These are phyloP conservation scores for Bovichtus variegatus DNA, from an alignment of 2,797 vertebrate genomes.

Conservation along the genomic window DNA sequence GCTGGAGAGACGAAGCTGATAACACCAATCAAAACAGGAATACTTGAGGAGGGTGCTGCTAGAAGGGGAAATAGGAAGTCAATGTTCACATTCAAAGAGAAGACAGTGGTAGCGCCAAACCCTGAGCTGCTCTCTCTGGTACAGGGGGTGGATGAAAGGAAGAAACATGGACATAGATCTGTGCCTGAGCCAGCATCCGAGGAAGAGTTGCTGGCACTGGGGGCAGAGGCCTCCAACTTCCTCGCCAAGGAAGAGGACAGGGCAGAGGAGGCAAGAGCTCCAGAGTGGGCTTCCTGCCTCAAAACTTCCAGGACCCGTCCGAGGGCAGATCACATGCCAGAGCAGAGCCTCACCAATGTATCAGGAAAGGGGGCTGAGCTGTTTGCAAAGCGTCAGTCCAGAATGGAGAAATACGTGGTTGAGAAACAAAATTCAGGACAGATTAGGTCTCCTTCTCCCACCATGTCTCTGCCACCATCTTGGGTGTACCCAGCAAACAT, in stretches of 20 bases:
- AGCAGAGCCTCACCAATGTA: slow-evolving; percentile 91
- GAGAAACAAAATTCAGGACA: slow-evolving; percentile 85
- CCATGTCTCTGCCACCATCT: slow-evolving; percentile 96
- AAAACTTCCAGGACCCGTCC: slow-evolving; percentile 91
- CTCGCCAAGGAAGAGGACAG: slow-evolving; percentile 79
- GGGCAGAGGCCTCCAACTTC: slow-evolving; percentile 96
- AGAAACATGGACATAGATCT: slow-evolving; percentile 87
- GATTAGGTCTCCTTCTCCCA: slow-evolving; percentile 92
- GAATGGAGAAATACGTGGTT: slow-evolving; percentile 95
- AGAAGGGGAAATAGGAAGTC: slow-evolving; percentile 87
- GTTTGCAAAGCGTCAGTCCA: slow-evolving; percentile 93
- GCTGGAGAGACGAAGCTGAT: slow-evolving; percentile 64
- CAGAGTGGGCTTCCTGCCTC: slow-evolving; percentile 94
- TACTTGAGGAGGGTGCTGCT: slow-evolving; percentile 89
- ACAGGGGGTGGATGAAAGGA: slow-evolving; percentile 91
- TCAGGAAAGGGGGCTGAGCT: slow-evolving; percentile 96
- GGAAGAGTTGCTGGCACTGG: slow-evolving; percentile 93
- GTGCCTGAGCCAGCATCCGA: slow-evolving; percentile 85
- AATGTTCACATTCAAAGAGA: slow-evolving; percentile 99
- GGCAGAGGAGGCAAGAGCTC: slow-evolving; percentile 72
- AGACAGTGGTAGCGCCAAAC: slow-evolving; percentile 92
- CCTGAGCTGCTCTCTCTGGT: slow-evolving; percentile 96
- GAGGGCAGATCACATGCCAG: slow-evolving; percentile 87
- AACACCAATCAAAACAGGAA: slow-evolving; percentile 87
- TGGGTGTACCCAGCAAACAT: slow-evolving; percentile 93